Evolutionary conservation across 2,888 invertebrate genomes (phyloP).

Genomic region (Drosophila emarginata): DNA sequence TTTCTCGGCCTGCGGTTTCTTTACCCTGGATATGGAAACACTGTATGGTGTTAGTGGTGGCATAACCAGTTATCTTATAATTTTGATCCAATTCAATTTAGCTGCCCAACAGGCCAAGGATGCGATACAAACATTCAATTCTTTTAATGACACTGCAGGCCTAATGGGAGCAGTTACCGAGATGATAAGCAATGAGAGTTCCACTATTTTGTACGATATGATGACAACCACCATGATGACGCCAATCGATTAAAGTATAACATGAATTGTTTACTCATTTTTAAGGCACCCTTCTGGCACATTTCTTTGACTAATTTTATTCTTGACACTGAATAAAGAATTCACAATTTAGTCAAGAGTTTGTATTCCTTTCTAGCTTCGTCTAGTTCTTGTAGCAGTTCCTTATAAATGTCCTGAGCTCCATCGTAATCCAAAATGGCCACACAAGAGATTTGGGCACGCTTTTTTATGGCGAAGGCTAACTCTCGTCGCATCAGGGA

Average conservation of each 20-base stretch:
- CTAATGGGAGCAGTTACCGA: conserved; percentile 61
- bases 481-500: conserved; percentile 84
- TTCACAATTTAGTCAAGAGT: conserved; percentile 43
- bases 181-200: conserved; percentile 43
- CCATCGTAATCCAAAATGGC: conserved; percentile 86
- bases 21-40: conserved; percentile 82
- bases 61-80: conserved; percentile 82
- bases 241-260: conserved; percentile 36
- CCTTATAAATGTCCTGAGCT: conserved; percentile 82
- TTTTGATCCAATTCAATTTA: conserved; percentile 82
- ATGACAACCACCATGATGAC: conserved; percentile 57
- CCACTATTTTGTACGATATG: conserved; percentile 45
- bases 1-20: conserved; percentile 83
- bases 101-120: conserved; percentile 82
- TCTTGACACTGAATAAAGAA: conserved; percentile 44
- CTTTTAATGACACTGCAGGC: conserved; percentile 65
- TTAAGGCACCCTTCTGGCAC: conserved; percentile 44
- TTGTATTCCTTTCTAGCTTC: conserved; percentile 58
- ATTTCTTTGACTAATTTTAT: not conserved
- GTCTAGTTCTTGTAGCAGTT: conserved; percentile 62
- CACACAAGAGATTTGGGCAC: conserved; percentile 85
- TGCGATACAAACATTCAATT: conserved; percentile 59
- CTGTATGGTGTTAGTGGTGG: conserved; percentile 82
- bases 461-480: conserved; percentile 84
- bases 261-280: not conserved